A percentile compares a stretch with the other conserved stretches of the same genome.
These are phyloP conservation scores for Uria lomvia DNA, from an alignment of 2,113 vertebrate genomes.

Conservation along the genomic window DNA sequence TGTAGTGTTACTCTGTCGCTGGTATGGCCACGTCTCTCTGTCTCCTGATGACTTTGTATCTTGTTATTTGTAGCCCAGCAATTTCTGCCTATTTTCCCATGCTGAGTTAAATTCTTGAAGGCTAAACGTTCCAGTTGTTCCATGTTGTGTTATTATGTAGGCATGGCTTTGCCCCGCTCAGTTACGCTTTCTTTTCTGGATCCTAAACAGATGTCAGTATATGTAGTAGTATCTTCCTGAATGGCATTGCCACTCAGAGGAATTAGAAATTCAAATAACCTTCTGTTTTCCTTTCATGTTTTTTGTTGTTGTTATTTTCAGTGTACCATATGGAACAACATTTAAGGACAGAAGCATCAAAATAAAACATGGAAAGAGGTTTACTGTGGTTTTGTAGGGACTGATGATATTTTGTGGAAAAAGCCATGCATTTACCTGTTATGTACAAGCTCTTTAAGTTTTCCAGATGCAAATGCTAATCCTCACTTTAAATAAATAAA, in stretches of 20 bases:
- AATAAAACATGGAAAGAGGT: neutral
- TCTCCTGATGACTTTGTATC: neutral
- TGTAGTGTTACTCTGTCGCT: neutral
- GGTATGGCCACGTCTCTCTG: neutral
- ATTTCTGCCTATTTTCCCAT: neutral
- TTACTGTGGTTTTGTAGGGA: constrained; percentile 37
- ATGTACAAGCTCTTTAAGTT: neutral
- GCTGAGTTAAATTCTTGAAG: neutral
- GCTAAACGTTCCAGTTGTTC: neutral
- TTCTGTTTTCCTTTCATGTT: neutral
- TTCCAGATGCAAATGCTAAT: constrained; percentile 3
- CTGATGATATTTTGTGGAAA: constrained; percentile 34
- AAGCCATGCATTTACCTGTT: neutral
- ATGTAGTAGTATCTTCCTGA: neutral
- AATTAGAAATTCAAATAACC: neutral
- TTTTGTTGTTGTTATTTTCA: neutral
- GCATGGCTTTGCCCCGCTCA: neutral
- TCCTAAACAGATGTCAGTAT: neutral
- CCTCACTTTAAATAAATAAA: neutral
- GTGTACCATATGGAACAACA: neutral
- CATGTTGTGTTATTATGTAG: neutral
- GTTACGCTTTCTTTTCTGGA: neutral
- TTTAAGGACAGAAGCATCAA: neutral
- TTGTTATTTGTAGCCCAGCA: neutral
- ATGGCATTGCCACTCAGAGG: neutral